Conservation (phyloP, 2,797 vertebrate genomes). For the Manis crassicaudata region DNA sequence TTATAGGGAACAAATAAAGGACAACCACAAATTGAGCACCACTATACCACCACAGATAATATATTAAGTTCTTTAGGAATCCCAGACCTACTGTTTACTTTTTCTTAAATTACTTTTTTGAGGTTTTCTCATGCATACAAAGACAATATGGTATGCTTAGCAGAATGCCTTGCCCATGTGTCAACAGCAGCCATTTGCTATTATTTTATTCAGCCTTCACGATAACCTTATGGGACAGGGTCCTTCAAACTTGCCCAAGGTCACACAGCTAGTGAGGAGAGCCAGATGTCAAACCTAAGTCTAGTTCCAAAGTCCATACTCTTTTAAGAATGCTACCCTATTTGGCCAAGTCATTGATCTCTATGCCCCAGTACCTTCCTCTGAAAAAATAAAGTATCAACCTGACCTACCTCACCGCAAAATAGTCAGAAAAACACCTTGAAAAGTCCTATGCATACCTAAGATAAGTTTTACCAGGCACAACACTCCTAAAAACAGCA, state of each 20-base stretch:
- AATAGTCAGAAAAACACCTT: background rate
- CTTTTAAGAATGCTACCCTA: background rate
- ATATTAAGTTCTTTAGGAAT: background rate
- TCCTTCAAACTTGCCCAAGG: background rate
- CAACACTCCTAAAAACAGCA: slow-evolving; percentile 27
- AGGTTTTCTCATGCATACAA: background rate
- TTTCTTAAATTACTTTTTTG: background rate
- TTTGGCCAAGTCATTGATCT: background rate
- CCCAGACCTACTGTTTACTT: background rate
- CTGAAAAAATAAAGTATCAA: background rate
- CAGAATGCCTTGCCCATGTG: background rate
- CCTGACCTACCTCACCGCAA: background rate
- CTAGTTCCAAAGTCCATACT: background rate
- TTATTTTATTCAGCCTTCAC: background rate
- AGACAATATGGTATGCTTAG: background rate
- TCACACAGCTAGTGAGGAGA: background rate
- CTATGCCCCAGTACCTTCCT: background rate
- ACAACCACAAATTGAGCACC: background rate
- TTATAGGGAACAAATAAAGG: background rate
- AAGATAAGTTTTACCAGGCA: background rate
- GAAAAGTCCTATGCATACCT: background rate
- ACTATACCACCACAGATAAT: background rate
- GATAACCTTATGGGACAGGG: background rate
- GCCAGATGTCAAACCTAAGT: background rate
- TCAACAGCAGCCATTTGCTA: background rate